A percentile compares a stretch with the other conserved stretches of the same genome.
Conservation (phyloP, 1,140 invertebrate species). For the Colletes gigas region DNA sequence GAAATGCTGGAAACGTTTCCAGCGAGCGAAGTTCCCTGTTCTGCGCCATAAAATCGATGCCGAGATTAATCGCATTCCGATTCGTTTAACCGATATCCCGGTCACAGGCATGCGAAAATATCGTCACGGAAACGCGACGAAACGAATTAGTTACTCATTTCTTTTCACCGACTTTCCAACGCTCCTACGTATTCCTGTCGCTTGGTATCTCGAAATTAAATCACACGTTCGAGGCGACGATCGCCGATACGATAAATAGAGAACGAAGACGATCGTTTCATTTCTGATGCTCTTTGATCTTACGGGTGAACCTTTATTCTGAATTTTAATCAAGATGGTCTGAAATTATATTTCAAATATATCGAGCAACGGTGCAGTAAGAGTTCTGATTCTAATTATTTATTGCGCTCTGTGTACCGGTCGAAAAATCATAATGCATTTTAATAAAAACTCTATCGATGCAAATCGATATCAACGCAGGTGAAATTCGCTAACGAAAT, state of each 20-base stretch:
- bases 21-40: background rate
- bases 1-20: background rate
- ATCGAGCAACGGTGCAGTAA: too few species aligned
- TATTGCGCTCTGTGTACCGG: too few species aligned
- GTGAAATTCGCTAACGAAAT: too few species aligned
- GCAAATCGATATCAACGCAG: too few species aligned
- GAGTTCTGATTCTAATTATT: too few species aligned
- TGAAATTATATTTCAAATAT: too few species aligned
- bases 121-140: background rate
- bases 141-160: slow-evolving; percentile 39
- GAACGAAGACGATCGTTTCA: too few species aligned
- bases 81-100: slow-evolving; percentile 44
- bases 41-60: slow-evolving; percentile 38
- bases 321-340: too few species aligned
- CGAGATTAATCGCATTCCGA: slow-evolving; percentile 47
- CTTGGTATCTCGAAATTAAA: background rate
- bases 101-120: slow-evolving; percentile 24
- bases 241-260: background rate
- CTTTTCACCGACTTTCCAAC: background rate
- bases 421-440: too few species aligned
- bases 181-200: background rate
- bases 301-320: too few species aligned
- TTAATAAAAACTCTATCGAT: too few species aligned
- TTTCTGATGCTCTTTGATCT: too few species aligned
- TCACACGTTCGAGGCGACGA: background rate